Conservation (phyloP, 2,113 vertebrate genomes). For the Talpa occidentalis region DNA sequence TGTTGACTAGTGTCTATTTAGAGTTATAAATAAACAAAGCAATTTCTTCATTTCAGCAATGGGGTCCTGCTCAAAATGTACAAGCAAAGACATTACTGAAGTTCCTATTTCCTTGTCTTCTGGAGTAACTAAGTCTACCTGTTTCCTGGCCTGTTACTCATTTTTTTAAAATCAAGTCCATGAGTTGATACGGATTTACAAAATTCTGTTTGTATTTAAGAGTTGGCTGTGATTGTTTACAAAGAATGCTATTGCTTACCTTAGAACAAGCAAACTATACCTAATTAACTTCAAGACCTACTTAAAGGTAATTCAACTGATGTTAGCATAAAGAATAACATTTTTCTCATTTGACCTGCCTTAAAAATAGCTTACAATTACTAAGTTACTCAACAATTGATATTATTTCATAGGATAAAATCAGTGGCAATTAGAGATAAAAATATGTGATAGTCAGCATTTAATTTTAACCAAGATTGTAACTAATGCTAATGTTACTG, state of each 20-base stretch:
- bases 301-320: neutral
- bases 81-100: neutral
- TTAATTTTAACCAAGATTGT: slow-evolving; percentile 38
- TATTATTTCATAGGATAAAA: neutral
- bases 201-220: neutral
- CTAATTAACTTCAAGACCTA: neutral
- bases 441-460: neutral
- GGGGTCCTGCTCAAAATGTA: neutral
- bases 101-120: neutral
- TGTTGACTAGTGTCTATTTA: neutral
- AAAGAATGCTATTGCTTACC: neutral
- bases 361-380: neutral
- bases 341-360: neutral
- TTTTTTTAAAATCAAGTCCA: neutral
- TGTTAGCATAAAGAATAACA: neutral
- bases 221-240: neutral
- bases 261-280: neutral
- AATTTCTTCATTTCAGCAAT: neutral
- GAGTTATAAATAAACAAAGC: neutral
- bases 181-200: neutral
- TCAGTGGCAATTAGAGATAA: neutral
- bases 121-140: neutral
- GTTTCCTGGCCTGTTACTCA: neutral
- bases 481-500: neutral
- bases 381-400: neutral